Evolutionary conservation across 2,797 vertebrate genomes (phyloP).

Genomic region (Rhincodon typus): DNA sequence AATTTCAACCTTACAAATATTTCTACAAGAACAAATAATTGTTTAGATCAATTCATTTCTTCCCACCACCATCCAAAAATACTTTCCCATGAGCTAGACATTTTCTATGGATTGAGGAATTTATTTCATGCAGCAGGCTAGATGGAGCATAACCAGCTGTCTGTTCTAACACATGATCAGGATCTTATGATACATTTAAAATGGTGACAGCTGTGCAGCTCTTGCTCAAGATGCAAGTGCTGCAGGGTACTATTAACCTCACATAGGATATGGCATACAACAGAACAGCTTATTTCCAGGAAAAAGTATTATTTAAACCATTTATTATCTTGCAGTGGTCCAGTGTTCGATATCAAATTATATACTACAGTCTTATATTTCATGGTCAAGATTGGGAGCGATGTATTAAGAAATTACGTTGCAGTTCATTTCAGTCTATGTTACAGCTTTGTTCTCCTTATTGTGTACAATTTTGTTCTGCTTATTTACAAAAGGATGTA

Average conservation of each 20-base stretch:
- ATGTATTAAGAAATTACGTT: background rate
- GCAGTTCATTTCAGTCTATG: background rate
- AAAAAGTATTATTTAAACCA: background rate
- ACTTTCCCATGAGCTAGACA: background rate
- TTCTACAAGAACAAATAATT: background rate
- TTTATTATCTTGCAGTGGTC: background rate
- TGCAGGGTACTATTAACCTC: background rate
- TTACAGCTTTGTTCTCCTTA: no score
- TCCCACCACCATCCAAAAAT: background rate
- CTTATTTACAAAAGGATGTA: no score
- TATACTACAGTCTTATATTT: background rate
- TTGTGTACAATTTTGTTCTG: no score
- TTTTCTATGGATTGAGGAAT: background rate
- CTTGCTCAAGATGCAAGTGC: background rate
- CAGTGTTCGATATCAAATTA: background rate
- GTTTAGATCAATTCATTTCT: background rate
- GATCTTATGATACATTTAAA: background rate
- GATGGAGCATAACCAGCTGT: background rate
- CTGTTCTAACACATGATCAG: background rate
- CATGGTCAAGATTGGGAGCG: background rate
- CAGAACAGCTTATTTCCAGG: background rate
- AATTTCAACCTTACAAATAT: background rate
- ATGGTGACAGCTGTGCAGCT: background rate
- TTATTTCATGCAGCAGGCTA: background rate
- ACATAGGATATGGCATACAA: no score